phyloP scores from a whole-genome alignment of 2,113 vertebrate genomes.

The Strix uralensis region DNA sequence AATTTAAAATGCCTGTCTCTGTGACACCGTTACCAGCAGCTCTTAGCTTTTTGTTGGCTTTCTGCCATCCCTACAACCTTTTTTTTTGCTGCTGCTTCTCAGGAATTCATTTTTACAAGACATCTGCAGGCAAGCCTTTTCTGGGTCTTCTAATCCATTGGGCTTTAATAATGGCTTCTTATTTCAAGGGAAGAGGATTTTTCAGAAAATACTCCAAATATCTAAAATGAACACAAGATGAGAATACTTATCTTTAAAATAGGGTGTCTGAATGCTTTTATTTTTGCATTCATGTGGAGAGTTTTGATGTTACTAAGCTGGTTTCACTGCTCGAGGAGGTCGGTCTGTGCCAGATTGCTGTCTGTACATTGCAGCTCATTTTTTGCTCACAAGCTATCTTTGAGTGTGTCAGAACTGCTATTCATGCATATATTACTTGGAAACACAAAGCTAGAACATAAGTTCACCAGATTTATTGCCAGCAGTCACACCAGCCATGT shows the following conservation, averaged over 20 bases:
- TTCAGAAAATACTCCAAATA: background rate
- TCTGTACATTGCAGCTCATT: background rate
- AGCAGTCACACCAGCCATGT: background rate
- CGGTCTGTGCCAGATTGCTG: background rate
- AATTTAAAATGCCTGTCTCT: background rate
- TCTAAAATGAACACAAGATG: background rate
- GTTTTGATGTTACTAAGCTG: background rate
- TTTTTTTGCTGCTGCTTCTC: slow-evolving; percentile 22
- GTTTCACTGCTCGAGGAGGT: background rate
- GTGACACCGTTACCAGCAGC: background rate
- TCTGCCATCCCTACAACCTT: background rate
- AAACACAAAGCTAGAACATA: background rate
- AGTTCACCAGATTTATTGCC: background rate
- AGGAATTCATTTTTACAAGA: background rate
- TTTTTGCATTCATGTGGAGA: background rate
- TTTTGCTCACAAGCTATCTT: background rate
- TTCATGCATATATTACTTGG: background rate
- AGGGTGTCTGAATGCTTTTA: background rate
- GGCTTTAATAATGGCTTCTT: background rate
- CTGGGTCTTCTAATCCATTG: background rate
- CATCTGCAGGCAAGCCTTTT: background rate
- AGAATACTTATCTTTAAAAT: background rate
- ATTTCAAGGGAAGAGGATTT: background rate
- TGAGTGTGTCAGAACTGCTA: background rate
- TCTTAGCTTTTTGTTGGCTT: background rate